Evolutionary conservation across 92 coral and sea anemone species (phyloP).

Genomic region (Actinernus sp.): DNA sequence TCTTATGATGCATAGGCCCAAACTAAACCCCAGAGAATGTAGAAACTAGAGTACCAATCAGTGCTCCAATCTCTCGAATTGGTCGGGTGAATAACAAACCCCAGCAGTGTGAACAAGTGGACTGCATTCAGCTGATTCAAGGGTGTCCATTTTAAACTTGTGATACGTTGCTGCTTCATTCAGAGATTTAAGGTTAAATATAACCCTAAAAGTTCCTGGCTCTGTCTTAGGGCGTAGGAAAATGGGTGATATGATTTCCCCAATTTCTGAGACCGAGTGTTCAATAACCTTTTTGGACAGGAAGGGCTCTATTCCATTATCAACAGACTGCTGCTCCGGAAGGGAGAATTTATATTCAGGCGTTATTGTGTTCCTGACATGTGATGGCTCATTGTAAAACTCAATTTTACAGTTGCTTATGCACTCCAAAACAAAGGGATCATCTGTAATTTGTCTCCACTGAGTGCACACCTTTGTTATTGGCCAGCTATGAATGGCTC

Average conservation of each 20-base stretch:
- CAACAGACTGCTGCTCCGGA: conserved; percentile 32
- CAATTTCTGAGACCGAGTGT: conserved; percentile 4
- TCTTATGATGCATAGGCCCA: conserved; percentile 38
- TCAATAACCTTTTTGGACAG: conserved; percentile 38
- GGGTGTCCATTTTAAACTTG: conserved; percentile 62
- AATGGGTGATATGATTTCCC: conserved; percentile 29
- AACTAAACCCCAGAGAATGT: conserved; percentile 56
- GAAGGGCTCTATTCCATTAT: conserved; percentile 8
- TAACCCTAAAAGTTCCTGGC: conserved; percentile 42
- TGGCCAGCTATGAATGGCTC: conserved; percentile 1
- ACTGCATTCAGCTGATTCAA: conserved; percentile 31
- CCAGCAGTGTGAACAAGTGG: conserved; percentile 8
- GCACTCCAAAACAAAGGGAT: too few relatives aligned
- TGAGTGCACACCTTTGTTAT: not conserved
- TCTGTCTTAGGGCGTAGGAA: conserved; percentile 68
- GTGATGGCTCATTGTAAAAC: conserved; percentile 21
- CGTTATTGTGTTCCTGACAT: not conserved
- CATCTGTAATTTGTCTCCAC: conserved; percentile 41
- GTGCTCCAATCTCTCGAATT: conserved; percentile 17
- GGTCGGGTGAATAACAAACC: conserved; percentile 24
- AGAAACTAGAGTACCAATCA: conserved; percentile 46
- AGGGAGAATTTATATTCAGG: conserved; percentile 33
- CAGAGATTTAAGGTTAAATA: conserved; percentile 49
- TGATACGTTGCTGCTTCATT: conserved; percentile 56
- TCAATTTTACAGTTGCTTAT: too few relatives aligned